Percentiles rank a stretch among this genome's conserved stretches.
phyloP scores from a whole-genome alignment of 2,888 invertebrate species.

The Epicampocera succincta region DNA sequence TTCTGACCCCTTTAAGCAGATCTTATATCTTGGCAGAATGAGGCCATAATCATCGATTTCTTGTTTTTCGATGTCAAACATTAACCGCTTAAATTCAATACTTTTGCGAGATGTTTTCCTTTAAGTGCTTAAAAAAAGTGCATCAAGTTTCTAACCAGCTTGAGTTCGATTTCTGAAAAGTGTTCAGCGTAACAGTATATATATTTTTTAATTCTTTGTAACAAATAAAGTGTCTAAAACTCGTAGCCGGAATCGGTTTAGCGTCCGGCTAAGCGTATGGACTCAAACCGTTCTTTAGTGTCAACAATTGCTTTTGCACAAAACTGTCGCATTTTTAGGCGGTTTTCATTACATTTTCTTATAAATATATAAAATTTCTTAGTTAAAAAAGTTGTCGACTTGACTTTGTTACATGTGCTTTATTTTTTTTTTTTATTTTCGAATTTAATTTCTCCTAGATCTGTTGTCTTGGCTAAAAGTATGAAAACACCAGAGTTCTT shows the following conservation, averaged over 20 bases:
- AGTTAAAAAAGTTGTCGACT: constrained; percentile 66
- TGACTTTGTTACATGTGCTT: constrained; percentile 66
- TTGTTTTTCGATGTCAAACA: background rate
- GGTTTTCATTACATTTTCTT: constrained; percentile 37
- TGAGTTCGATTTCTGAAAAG: background rate
- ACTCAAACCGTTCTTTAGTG: too few relatives aligned
- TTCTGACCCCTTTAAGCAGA: too few relatives aligned
- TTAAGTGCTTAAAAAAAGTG: background rate
- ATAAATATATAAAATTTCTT: constrained; percentile 26
- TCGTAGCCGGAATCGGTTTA: too few relatives aligned
- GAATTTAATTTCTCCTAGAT: background rate
- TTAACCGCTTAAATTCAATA: background rate
- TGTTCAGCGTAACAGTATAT: background rate
- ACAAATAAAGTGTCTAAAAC: too few relatives aligned
- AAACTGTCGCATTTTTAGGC: background rate
- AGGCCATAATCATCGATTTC: too few relatives aligned
- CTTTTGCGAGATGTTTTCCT: constrained; percentile 17
- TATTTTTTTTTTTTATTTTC: constrained; percentile 50
- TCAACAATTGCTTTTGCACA: too few relatives aligned
- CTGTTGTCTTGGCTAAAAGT: too few relatives aligned
- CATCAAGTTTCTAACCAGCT: constrained; percentile 4
- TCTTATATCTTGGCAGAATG: too few relatives aligned
- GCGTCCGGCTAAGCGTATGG: too few relatives aligned
- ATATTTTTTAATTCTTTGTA: constrained; percentile 2
- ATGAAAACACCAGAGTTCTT: too few relatives aligned